Base-by-base conservation (phyloP, 2,113 vertebrate genomes). In the Gobio gobio region DNA sequence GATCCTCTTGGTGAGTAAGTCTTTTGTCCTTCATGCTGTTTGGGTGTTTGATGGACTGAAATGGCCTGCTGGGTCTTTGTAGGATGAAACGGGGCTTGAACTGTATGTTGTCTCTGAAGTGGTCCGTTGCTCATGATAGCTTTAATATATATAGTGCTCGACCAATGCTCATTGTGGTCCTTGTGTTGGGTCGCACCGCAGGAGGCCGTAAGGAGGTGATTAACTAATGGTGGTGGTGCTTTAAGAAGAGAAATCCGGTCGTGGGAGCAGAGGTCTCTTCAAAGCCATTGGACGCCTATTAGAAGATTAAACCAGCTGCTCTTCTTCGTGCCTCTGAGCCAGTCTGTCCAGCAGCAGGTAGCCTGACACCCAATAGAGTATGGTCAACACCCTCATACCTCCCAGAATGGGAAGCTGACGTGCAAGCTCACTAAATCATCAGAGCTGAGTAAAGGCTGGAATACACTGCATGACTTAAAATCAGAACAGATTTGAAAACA, bases 201-300 rank as follows among this genome's bases (percentile, higher is more conserved):
- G 95, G 96, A 90, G 94, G 94, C 92, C 91, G 58, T 84, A 86
- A 89, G 95, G 94, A 95, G 94, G 95, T 98, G 96, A 95, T 94
- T 96, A 95, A 95, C 96, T 98, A 97, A 98, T 98, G 96, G 94
- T 92, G 78, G 84, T 93, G 91, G 87, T 92, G 93, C 94, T 95
- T 95, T 97, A 95, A 95, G 96, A 95, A 95, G 94, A 92, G 85
- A 93, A 94, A 93, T 94, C 91, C 91, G 89, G 91, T 92, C 89
- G 91, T 93, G 87, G 87, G 79, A 90, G 91, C 90, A 13, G 75
- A 92, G 93, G 90, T 92, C 64, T 92, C 94, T 94, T 92, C 94
- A 93, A 94, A 95, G 95, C 92, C 92, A 92, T 94, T 93, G 93
- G 94, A 94, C 92, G 94, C 94, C 93, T 91, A 95, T 93, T 92